Conservation (phyloP, 1,140 invertebrate genomes). For the Bombus breviceps region DNA sequence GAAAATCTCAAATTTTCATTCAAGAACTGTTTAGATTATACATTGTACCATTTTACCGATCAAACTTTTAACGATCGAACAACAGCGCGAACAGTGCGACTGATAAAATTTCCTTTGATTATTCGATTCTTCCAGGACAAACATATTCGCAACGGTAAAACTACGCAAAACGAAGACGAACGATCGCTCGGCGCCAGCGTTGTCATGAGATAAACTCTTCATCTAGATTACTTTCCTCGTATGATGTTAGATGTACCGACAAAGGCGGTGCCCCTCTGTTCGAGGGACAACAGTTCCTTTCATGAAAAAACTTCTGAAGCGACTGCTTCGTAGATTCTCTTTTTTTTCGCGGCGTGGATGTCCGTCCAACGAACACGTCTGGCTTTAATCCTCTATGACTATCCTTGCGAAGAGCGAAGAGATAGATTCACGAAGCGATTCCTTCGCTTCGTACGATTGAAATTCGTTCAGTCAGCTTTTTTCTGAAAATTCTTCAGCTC, state of each 20-base stretch:
- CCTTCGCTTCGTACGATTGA: background rate
- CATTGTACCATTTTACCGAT: background rate
- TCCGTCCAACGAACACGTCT: conserved; percentile 50
- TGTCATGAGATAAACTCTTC: conserved; percentile 77
- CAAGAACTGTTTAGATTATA: background rate
- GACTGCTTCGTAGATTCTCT: conserved; percentile 27
- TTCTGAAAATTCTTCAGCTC: background rate
- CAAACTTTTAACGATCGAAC: background rate
- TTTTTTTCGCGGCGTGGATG: conserved; percentile 32
- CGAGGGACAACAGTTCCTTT: conserved; percentile 62
- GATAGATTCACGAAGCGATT: background rate
- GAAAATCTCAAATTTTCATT: background rate
- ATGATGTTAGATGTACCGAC: conserved; percentile 40
- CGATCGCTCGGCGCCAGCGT: conserved; percentile 89
- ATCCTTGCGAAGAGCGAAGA: background rate
- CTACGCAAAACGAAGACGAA: conserved; percentile 93
- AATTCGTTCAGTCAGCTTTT: background rate
- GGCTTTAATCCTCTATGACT: conserved; percentile 44
- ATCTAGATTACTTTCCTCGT: conserved; percentile 50
- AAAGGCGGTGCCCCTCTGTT: conserved; percentile 21
- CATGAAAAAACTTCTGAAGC: conserved; percentile 23
- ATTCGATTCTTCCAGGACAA: conserved; percentile 86
- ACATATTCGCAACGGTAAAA: conserved; percentile 93
- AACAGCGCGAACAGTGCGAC: background rate
- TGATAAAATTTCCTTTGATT: conserved; percentile 25